Evolutionary conservation across 2,113 vertebrate species (phyloP).

Genomic region (Condylura cristata): DNA sequence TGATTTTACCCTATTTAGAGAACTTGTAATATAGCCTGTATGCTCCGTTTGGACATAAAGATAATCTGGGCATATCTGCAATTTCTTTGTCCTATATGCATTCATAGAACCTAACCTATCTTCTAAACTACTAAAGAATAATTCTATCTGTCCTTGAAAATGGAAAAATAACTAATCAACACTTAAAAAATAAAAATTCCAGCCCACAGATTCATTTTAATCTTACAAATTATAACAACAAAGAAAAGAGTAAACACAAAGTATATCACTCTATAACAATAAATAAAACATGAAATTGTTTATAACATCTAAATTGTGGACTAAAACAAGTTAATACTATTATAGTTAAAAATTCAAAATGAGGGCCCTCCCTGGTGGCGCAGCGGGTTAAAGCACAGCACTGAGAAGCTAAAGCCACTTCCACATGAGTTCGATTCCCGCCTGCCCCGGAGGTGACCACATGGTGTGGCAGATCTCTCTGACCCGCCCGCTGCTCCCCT

Average conservation of each 20-base stretch:
- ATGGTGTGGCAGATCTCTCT: no score
- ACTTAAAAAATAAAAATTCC: neutral
- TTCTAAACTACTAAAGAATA: neutral
- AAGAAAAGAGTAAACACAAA: neutral
- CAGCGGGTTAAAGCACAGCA: no score
- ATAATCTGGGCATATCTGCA: neutral
- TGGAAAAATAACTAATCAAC: neutral
- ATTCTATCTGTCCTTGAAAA: neutral
- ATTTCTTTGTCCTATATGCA: neutral
- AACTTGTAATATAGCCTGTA: neutral
- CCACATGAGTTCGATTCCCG: no score
- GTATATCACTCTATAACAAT: neutral
- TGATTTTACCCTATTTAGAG: neutral
- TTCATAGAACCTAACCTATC: neutral
- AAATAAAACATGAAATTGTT: constrained; percentile 34
- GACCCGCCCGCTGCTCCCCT: no score
- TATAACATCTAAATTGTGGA: neutral
- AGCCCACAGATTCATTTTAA: neutral
- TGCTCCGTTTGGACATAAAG: neutral
- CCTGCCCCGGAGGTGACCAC: no score
- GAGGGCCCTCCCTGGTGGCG: no score
- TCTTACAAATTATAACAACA: neutral
- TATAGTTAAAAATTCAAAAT: neutral
- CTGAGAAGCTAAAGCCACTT: no score
- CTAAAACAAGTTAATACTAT: constrained; percentile 16